Percentiles rank a stretch among this genome's conserved stretches.
Conservation (phyloP, 2,797 vertebrate species). For the Peromyscus nudipes region DNA sequence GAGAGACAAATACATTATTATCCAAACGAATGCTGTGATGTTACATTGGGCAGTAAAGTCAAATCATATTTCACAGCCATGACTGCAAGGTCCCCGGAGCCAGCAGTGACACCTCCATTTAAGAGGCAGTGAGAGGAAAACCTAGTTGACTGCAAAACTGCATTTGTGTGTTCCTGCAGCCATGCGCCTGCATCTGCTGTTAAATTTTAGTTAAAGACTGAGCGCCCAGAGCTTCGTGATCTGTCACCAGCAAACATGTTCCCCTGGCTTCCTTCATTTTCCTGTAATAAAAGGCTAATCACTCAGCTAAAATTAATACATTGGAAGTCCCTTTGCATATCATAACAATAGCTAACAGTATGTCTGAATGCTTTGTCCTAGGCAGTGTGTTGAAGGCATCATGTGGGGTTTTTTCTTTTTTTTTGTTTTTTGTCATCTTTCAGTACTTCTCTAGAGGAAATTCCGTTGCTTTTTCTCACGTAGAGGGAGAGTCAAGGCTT, state of each 20-base stretch:
- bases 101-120: constrained; percentile 52
- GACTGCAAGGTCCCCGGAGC: neutral
- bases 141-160: neutral
- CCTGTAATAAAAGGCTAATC: constrained; percentile 20
- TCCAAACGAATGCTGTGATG: constrained; percentile 14
- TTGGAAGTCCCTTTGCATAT: constrained; percentile 14
- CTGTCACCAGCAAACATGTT: constrained; percentile 58
- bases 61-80: constrained; percentile 56
- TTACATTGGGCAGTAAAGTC: constrained; percentile 61
- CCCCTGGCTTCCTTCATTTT: constrained; percentile 46
- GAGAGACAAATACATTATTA: constrained; percentile 71
- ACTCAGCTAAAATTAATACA: constrained; percentile 47
- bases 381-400: neutral
- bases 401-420: neutral
- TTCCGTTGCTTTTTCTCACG: neutral
- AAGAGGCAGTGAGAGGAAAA: constrained; percentile 47
- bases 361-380: neutral
- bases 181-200: constrained; percentile 22
- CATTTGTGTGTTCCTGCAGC: constrained; percentile 38
- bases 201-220: constrained; percentile 53
- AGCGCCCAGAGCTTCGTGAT: neutral
- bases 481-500: neutral
- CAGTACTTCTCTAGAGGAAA: neutral
- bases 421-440: neutral
- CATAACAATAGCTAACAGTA: neutral